phyloP scores from a whole-genome alignment of 1,140 invertebrate species.

The Aplysia californica region DNA sequence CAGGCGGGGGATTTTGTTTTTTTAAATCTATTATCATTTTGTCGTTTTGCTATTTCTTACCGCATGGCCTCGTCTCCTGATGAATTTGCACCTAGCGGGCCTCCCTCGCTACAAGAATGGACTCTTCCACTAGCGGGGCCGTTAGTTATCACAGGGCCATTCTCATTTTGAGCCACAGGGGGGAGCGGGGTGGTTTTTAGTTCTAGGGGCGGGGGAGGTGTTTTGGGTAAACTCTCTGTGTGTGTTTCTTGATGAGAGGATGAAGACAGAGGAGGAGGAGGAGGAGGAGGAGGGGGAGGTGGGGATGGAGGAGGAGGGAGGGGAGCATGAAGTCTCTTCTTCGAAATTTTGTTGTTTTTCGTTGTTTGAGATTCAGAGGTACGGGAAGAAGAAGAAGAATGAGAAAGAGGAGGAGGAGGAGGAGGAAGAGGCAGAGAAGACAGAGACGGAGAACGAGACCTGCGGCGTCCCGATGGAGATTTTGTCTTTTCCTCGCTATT shows the following conservation, averaged over 20 bases:
- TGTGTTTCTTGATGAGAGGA: not conserved
- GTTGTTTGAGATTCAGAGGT: too few species aligned
- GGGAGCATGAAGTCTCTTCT: not conserved
- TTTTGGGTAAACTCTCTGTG: not conserved
- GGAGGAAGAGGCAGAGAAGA: constrained; percentile 19
- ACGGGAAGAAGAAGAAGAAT: not conserved
- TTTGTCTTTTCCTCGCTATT: too few species aligned
- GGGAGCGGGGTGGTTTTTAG: not conserved
- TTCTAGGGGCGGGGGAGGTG: not conserved
- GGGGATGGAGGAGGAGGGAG: constrained; percentile 8
- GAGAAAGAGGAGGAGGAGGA: not conserved
- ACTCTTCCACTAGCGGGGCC: not conserved
- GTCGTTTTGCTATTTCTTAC: too few species aligned
- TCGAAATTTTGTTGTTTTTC: too few species aligned
- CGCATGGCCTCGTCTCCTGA: not conserved
- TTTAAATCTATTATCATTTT: too few species aligned
- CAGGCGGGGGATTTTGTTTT: too few species aligned
- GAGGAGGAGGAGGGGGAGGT: constrained; percentile 12
- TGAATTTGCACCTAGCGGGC: not conserved
- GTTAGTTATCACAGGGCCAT: not conserved
- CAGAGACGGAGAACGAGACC: too few species aligned
- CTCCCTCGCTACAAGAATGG: not conserved
- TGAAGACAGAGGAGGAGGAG: constrained; percentile 3
- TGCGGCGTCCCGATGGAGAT: too few species aligned
- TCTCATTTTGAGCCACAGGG: not conserved